Evolutionary conservation across 2,888 invertebrate genomes (phyloP), one percentile per base, ranked within the genome.

Genomic region (Callyntrura guangdongensis): DNA sequence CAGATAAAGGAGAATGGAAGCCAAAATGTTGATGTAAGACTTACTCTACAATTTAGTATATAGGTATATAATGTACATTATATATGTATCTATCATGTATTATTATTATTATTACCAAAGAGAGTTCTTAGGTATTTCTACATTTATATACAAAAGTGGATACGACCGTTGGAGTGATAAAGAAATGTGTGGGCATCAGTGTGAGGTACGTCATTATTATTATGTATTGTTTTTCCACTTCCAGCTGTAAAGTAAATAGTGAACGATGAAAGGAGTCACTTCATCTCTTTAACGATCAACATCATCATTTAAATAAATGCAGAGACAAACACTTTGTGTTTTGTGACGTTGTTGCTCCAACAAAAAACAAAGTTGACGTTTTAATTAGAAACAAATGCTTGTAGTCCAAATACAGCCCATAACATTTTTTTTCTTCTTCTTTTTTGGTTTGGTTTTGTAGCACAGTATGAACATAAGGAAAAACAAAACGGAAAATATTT

Each of bases 311-410:
- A 81, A 61, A 81, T 81, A 81, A 81, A 81, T 61, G 61, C 61
- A 81, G 17, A 81, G 81, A 45, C 59, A 81, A 36, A 17, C 81
- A 81, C 81, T 81, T 81, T 81, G 27, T 81, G n/a, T 61, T 36
- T 81, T 36, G 25, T 45, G 14, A 5, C 59, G 36, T 81, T 59
- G 11, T 36, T 36, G 20, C n/a, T 9, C 27, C 5, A 61, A 89
- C 89, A 81, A 92, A 82, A 93, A 93, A 93, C 92, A 93, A 87
- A 90, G 84, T 92, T 94, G 94, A 94, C 92, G 93, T 93, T 94
- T 94, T 94, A 94, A 94, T 94, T 93, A 93, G 94, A 94, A 94
- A 94, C 94, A 94, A 94, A 94, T 94, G 94, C 93, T 93, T 88
- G 64, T 85, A 84, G 92, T 90, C 92, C 92, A 94, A 91, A 90